A percentile compares a stretch with the other conserved stretches of the same genome.
These are phyloP conservation scores for Cyprinodon brontotheroides DNA, from an alignment of 2,113 vertebrate genomes.

Conservation along the genomic window DNA sequence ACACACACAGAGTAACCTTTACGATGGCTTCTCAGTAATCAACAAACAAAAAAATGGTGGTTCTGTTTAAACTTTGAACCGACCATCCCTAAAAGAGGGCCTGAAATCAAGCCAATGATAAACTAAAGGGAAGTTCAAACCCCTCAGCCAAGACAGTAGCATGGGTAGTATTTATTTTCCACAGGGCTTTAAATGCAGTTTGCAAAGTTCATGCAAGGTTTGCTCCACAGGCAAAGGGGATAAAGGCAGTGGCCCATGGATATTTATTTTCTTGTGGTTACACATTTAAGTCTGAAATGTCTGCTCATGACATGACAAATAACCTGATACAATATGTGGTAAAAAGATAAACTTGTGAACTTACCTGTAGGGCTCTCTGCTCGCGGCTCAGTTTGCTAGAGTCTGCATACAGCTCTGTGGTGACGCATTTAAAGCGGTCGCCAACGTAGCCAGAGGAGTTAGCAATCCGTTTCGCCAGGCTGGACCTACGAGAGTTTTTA, in stretches of 20 bases:
- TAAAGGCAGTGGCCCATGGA: constrained; percentile 19
- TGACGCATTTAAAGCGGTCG: constrained; percentile 98
- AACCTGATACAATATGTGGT: constrained; percentile 27
- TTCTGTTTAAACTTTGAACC: constrained; percentile 74
- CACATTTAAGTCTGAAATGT: constrained; percentile 31
- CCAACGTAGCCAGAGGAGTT: constrained; percentile 98
- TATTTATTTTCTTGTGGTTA: constrained; percentile 35
- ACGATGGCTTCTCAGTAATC: constrained; percentile 69
- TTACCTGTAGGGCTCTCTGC: constrained; percentile 98
- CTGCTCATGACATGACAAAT: constrained; percentile 16
- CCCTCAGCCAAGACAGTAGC: constrained; percentile 52
- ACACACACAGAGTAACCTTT: constrained; percentile 73
- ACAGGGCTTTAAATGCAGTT: constrained; percentile 56
- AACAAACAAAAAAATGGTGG: constrained; percentile 69
- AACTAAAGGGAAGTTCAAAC: constrained; percentile 54
- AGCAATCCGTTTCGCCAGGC: constrained; percentile 93
- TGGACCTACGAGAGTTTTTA: constrained; percentile 82
- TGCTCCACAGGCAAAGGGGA: constrained; percentile 48
- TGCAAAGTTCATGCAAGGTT: constrained; percentile 27
- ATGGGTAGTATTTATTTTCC: constrained; percentile 37
- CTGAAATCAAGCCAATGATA: constrained; percentile 54
- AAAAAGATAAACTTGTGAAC: constrained; percentile 55
- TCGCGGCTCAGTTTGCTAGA: constrained; percentile 98
- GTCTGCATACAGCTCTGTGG: constrained; percentile 96
- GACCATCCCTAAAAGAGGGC: constrained; percentile 48